Conservation (phyloP, 2,797 vertebrate genomes). For the Hozukius guyotensis region DNA sequence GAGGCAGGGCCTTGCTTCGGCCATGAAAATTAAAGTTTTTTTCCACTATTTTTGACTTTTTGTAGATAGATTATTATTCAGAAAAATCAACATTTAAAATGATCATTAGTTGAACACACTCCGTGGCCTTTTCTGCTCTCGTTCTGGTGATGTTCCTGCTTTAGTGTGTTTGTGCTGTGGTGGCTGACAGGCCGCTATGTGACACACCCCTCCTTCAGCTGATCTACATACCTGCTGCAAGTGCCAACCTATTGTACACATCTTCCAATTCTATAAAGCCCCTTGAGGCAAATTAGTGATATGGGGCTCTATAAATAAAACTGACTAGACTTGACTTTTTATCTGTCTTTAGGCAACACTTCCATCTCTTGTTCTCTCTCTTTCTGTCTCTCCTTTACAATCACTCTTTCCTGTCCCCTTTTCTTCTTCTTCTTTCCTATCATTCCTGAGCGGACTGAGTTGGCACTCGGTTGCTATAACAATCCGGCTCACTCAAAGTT, state of each 20-base stretch:
- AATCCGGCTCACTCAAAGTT: constrained; percentile 17
- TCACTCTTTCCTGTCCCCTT: not conserved
- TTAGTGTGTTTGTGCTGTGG: not conserved
- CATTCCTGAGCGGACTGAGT: not conserved
- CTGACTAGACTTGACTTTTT: not conserved
- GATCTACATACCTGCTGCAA: constrained; percentile 57
- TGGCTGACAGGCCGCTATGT: constrained; percentile 1
- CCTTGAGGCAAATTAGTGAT: not conserved
- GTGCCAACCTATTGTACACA: constrained; percentile 40
- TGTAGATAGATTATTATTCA: not conserved
- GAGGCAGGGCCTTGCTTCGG: not conserved
- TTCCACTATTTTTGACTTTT: not conserved
- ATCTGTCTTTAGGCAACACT: constrained; percentile 38
- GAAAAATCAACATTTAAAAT: not conserved
- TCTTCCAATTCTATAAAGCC: not conserved
- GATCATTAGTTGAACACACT: not conserved
- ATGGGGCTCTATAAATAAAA: not conserved
- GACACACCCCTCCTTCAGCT: constrained; percentile 27
- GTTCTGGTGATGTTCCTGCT: not conserved
- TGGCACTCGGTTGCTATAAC: constrained; percentile 15
- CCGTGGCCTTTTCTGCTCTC: not conserved
- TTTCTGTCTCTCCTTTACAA: not conserved
- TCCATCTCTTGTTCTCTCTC: not conserved
- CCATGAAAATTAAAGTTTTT: not conserved
- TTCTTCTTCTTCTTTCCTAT: not conserved